Evolutionary conservation across 2,797 vertebrate species (phyloP).

Genomic region (Mormyrus hasselquistii): DNA sequence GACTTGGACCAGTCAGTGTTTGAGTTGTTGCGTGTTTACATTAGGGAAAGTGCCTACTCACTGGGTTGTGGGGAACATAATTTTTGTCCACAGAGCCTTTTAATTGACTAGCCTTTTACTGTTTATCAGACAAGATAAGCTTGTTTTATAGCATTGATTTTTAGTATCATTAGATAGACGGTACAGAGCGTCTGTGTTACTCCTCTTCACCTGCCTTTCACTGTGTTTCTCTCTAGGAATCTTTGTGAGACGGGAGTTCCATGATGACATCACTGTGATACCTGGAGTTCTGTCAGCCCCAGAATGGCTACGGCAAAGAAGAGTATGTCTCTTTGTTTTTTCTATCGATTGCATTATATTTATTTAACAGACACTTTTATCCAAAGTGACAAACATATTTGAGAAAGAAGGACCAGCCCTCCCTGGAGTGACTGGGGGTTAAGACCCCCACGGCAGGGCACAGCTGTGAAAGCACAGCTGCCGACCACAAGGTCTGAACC

Average conservation of each 20-base stretch:
- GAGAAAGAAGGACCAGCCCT: background rate
- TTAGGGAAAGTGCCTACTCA: background rate
- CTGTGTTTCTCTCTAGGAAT: background rate
- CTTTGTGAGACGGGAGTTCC: background rate
- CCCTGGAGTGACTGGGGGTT: background rate
- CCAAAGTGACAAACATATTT: background rate
- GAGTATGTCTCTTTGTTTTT: conserved; percentile 3
- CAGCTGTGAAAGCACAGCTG: background rate
- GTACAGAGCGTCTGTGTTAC: background rate
- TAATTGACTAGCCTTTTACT: background rate
- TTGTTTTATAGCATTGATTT: background rate
- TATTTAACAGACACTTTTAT: background rate
- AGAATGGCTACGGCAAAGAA: conserved; percentile 23
- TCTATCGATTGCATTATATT: background rate
- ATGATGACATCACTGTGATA: conserved; percentile 9
- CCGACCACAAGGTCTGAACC: background rate
- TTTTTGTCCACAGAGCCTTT: background rate
- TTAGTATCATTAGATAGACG: background rate
- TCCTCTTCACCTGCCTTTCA: background rate
- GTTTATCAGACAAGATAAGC: background rate
- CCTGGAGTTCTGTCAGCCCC: background rate
- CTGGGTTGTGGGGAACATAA: background rate
- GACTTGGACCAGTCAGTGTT: background rate
- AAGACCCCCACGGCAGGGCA: background rate
- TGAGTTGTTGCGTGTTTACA: background rate